Evolutionary conservation across 2,113 vertebrate genomes (phyloP).

Genomic region (Crotophaga sulcirostris): DNA sequence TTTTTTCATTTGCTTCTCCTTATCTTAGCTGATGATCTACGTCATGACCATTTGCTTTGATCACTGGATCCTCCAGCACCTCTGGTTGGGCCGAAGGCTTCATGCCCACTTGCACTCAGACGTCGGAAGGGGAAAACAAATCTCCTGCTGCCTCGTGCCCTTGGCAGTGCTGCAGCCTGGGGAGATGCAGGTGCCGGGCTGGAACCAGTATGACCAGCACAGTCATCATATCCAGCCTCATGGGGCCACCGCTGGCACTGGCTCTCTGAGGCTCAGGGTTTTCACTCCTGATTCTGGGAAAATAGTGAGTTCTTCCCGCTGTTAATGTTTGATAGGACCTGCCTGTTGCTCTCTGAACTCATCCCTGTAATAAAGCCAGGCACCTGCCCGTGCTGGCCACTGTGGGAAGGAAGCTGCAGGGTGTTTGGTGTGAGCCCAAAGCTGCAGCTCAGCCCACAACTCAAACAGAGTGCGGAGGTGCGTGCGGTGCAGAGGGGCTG

Average conservation of each 20-base stretch:
- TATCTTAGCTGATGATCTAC: not conserved
- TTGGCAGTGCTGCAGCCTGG: rapidly evolving
- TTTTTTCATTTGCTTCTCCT: not conserved
- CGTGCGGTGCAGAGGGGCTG: rapidly evolving
- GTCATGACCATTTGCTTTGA: not conserved
- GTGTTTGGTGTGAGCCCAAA: not conserved
- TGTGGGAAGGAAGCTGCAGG: not conserved
- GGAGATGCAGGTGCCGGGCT: not conserved
- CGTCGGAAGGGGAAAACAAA: not conserved
- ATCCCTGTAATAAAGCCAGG: not conserved
- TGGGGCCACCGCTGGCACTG: not conserved
- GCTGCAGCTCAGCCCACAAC: not conserved
- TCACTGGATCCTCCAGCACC: not conserved
- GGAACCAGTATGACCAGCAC: not conserved
- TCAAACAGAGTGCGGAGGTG: not conserved
- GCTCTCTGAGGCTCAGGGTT: rapidly evolving
- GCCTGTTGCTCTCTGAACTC: constrained; percentile 61
- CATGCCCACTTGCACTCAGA: not conserved
- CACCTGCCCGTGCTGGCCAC: not conserved
- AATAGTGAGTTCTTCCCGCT: not conserved
- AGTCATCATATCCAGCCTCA: no score
- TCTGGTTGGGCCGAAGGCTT: not conserved
- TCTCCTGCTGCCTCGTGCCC: not conserved
- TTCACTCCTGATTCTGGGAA: not conserved
- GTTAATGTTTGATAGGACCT: constrained; percentile 68